phyloP scores from a whole-genome alignment of 2,113 vertebrate species.

The Galeopterus variegatus region DNA sequence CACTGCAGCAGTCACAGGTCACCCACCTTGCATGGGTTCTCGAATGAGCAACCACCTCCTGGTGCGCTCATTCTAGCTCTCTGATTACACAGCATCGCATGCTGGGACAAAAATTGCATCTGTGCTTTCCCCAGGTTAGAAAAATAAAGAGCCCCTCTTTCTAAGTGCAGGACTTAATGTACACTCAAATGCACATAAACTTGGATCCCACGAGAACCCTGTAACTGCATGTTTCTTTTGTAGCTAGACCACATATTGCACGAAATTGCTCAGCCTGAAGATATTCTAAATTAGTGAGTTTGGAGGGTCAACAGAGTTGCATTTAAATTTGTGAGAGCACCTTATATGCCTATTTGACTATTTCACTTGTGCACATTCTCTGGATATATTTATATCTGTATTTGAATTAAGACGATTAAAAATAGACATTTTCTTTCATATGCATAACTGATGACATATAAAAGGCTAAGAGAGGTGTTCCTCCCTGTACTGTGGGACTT shows the following conservation, averaged over 20 bases:
- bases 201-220: neutral
- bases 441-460: neutral
- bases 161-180: neutral
- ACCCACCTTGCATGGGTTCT: neutral
- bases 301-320: neutral
- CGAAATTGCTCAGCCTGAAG: neutral
- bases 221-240: constrained; percentile 5
- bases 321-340: constrained; percentile 30
- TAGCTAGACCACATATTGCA: constrained; percentile 2
- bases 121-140: neutral
- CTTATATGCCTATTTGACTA: neutral
- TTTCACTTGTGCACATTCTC: neutral
- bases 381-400: neutral
- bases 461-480: neutral
- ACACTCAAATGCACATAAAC: neutral
- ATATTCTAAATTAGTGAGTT: constrained; percentile 25
- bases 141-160: neutral
- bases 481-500: neutral
- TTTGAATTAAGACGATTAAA: constrained; percentile 2
- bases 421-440: neutral
- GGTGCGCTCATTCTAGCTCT: neutral
- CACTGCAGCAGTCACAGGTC: neutral
- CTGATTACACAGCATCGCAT: neutral
- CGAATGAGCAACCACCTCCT: neutral
- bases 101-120: neutral